These are phyloP conservation scores for Antechinus stuartii DNA, from an alignment of 2,113 vertebrate genomes.

Conservation along the genomic window DNA sequence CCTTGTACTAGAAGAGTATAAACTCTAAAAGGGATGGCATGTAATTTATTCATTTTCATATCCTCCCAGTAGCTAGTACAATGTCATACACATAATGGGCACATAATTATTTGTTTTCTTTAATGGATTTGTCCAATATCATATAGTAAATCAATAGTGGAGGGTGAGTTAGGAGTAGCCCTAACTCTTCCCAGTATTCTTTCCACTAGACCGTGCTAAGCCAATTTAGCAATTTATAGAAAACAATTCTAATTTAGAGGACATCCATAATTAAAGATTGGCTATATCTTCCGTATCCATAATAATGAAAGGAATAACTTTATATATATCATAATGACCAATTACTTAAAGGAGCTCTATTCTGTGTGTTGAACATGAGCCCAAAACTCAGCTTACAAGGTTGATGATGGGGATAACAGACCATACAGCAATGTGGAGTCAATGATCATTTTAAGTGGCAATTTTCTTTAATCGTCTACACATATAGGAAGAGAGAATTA, in stretches of 20 bases:
- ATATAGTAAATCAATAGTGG: neutral
- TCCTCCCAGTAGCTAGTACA: neutral
- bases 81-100: neutral
- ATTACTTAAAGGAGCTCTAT: constrained; percentile 25
- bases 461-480: constrained; percentile 30
- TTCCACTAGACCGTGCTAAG: neutral
- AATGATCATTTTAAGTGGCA: constrained; percentile 28
- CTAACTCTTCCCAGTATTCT: neutral
- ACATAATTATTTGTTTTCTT: neutral
- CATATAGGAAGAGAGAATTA: constrained; percentile 49
- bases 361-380: constrained; percentile 9
- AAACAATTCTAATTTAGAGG: constrained; percentile 1
- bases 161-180: neutral
- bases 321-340: neutral
- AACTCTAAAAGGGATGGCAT: neutral
- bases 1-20: neutral
- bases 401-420: neutral
- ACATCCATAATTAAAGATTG: neutral
- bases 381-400: neutral
- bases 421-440: constrained; percentile 16
- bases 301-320: neutral
- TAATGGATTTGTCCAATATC: neutral
- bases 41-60: neutral
- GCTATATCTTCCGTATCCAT: neutral
- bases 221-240: neutral